Base-by-base conservation (phyloP, 2,888 invertebrate species). In the Andrena minutula region DNA sequence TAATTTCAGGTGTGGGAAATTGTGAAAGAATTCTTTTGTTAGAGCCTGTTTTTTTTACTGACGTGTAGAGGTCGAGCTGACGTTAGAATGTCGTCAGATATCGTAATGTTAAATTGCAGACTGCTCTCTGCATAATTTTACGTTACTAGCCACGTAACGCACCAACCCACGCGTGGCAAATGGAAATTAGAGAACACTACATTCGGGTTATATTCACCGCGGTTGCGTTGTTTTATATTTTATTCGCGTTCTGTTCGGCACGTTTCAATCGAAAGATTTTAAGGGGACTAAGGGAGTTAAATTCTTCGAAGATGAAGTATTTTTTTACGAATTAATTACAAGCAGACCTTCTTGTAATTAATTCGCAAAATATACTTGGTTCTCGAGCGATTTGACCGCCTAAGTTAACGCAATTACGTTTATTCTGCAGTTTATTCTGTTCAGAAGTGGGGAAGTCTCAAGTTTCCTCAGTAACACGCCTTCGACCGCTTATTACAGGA, bases 101-200 rank as follows among this genome's bases (percentile, higher is more conserved):
- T 71, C 58, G 47, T 32, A 66, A 80, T 10, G 20, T 26, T 10
- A 32, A 16, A 66, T 71, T 53, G n/a, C 41, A 28, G 47, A 0
- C 28, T 20, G n/a, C n/a, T 16, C 28, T 0, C 30, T 16, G 35
- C 47, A 28, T 53, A 65, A 60, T 70, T 70, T 64, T 30, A 1
- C 6, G 30, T 30, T 69, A 20, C 63, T 35, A 23, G 23, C 23
- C 32, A 49, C 41, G 75, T 41, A 35, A 35, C 49, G 23, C 26
- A 26, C 32, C 61, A 64, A 58, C 53, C 32, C 60, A 65, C 8
- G 23, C 65, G 60, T 28, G 26, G 66, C 51, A 47, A 79, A 77
- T 26, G 26, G 2, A 20, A 28, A 28, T 23, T 47, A 60, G 53
- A 16, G 58, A 61, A 51, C 58, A 35, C 7, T 56, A 12, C 32